Evolutionary conservation across 2,113 vertebrate species (phyloP).

Genomic region (Condylura cristata): DNA sequence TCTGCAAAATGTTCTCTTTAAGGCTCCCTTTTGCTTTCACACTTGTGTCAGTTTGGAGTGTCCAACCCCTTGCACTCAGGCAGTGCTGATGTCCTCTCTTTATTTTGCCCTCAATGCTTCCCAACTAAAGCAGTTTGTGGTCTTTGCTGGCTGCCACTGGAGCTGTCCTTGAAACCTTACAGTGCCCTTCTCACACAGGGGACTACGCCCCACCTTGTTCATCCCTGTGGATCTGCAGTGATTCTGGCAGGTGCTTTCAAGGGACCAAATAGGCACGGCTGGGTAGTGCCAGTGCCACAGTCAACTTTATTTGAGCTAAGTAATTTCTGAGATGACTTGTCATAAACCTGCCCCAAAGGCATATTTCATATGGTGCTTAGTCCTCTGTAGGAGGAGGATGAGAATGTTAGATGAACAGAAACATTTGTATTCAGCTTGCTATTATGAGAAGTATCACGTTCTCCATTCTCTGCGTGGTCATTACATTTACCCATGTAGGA

Average conservation of each 20-base stretch:
- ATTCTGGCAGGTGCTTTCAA: background rate
- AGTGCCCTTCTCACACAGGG: background rate
- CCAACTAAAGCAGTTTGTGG: background rate
- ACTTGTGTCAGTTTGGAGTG: background rate
- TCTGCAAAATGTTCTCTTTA: background rate
- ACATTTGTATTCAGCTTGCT: background rate
- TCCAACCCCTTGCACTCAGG: background rate
- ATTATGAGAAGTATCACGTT: background rate
- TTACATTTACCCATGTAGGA: background rate
- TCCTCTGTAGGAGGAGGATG: background rate
- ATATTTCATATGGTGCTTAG: background rate
- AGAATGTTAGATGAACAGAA: conserved; percentile 29
- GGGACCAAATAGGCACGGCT: background rate
- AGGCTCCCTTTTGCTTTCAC: conserved; percentile 1
- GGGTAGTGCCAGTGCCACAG: background rate
- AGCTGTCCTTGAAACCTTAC: background rate
- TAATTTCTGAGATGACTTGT: background rate
- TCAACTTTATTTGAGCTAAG: background rate
- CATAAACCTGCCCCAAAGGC: background rate
- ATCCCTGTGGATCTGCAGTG: background rate
- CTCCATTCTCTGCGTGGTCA: background rate
- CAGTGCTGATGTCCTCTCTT: background rate
- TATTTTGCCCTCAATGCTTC: background rate
- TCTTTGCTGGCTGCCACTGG: background rate
- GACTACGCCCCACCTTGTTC: background rate